Conservation (phyloP, 2,797 vertebrate genomes). For the Triplophysa bombifrons region DNA sequence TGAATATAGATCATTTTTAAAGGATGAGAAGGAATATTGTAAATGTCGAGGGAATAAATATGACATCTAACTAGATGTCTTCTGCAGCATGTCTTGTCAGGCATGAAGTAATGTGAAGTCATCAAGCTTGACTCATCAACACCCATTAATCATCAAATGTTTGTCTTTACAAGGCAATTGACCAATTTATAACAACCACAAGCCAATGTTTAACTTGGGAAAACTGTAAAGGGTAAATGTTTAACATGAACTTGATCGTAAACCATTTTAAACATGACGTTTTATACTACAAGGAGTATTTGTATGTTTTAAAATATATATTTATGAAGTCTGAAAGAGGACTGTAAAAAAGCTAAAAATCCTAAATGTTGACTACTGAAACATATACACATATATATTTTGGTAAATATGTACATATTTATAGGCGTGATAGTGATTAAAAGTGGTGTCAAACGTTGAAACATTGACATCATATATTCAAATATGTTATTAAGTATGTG, state of each 20-base stretch:
- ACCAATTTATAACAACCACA: background rate
- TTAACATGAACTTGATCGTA: background rate
- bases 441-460: no score
- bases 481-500: no score
- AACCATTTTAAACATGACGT: background rate
- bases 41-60: background rate
- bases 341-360: no score
- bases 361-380: background rate
- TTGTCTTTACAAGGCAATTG: background rate
- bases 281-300: background rate
- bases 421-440: background rate
- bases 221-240: background rate
- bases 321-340: background rate
- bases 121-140: conserved; percentile 28
- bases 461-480: no score
- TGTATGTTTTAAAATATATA: background rate
- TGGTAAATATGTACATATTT: background rate
- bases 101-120: conserved; percentile 30
- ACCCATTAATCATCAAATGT: conserved; percentile 22
- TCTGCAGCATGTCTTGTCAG: conserved; percentile 12
- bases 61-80: background rate
- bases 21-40: background rate
- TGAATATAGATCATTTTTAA: background rate
- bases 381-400: background rate
- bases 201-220: background rate